phyloP scores from a whole-genome alignment of 2,113 vertebrate species.

The Syngnathus floridae region DNA sequence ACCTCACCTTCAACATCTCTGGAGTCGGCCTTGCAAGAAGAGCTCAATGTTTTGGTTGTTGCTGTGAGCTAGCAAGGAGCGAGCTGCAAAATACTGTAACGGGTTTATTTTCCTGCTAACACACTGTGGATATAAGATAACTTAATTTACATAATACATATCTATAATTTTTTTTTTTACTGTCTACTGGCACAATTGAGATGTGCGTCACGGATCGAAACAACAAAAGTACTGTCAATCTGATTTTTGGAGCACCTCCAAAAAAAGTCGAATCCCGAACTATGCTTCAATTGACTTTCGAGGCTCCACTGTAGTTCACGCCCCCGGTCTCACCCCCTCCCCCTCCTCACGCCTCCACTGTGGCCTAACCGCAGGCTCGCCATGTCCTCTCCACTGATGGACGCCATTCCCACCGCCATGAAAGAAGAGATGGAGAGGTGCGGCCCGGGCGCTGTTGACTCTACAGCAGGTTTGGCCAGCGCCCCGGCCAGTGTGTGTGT shows the following conservation, averaged over 20 bases:
- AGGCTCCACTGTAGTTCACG: neutral
- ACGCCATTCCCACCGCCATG: conserved; percentile 50
- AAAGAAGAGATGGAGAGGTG: conserved; percentile 54
- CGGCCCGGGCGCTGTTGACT: conserved; percentile 55
- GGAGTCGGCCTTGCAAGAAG: conserved; percentile 33
- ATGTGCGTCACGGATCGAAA: too few relatives aligned
- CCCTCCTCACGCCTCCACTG: conserved; percentile 44
- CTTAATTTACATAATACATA: neutral
- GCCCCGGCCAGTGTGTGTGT: neutral
- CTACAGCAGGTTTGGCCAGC: conserved; percentile 50
- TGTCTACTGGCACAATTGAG: neutral
- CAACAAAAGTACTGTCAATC: too few relatives aligned
- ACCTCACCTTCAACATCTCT: conserved; percentile 22
- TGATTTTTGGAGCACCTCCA: neutral
- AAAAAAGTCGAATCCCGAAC: neutral
- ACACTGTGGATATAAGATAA: neutral
- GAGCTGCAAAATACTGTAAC: neutral
- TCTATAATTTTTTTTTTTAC: neutral
- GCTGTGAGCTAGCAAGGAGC: conserved; percentile 25
- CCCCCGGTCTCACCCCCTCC: neutral
- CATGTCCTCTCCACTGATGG: conserved; percentile 51
- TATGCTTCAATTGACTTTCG: conserved; percentile 8
- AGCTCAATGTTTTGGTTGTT: conserved; percentile 26
- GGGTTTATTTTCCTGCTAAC: conserved; percentile 10
- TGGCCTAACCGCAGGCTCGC: conserved; percentile 57